Evolutionary conservation across 2,797 vertebrate genomes (phyloP), one percentile per base, ranked within the genome.

Genomic region (Sarcoramphus papa): DNA sequence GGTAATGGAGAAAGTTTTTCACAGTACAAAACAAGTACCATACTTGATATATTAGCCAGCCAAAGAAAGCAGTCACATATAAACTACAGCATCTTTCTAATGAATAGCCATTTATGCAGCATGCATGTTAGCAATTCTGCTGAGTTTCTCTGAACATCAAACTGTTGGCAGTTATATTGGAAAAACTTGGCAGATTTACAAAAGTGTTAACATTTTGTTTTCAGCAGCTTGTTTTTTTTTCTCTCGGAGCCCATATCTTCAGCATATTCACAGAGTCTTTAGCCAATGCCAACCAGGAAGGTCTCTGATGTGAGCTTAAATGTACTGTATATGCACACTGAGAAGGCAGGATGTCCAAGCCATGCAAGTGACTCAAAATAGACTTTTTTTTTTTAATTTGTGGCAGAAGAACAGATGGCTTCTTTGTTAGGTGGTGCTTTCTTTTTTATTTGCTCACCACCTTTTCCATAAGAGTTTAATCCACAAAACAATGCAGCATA

Each of bases 1-100:
- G 98, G 99, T 96, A 98, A 98, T 98, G 80, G 97, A 98, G 98
- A 98, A 98, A 99, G 98, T 98, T 98, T 98, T 98, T 97, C 98
- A 97, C 88, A 97, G 98, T 91, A 97, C 98, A 97, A 97, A 98
- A 98, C 98, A 94, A 97, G 98, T 64, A 98, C 98, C 97, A 96
- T 93, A 98, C 98, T 98, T 98, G 98, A 99, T 98, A 98, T 98
- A 98, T 98, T 98, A 97, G 97, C 93, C 96, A 97, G 97, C 97
- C 96, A 83, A 94, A 94, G 96, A 97, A 94, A 95, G 95, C 93
- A 85, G 95, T 78, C 95, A 74, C 97, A 95, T 95, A 90, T 88
- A 94, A 96, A 97, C 95, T 65, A 69, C 90, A n/a, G 93, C 97
- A 94, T 97, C 97, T 97, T 97, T 85, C 90, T 96, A 47, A 69